Evolutionary conservation across 2,888 invertebrate species (phyloP), one percentile per base, ranked within the genome.

Genomic region (Erebia palarica): DNA sequence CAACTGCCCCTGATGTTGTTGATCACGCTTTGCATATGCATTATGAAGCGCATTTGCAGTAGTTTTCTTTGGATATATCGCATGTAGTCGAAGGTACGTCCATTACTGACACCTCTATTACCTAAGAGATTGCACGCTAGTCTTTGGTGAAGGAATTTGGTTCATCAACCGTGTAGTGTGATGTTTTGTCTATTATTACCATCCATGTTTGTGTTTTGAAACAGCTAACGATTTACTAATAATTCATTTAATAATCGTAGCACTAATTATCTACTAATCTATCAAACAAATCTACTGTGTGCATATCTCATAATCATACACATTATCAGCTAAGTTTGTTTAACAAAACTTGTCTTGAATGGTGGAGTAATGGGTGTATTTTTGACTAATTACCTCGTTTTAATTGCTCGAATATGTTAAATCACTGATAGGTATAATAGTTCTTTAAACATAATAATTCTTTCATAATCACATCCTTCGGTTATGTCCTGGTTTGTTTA

Each of bases 1-100:
- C 91, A 93, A 93, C 89, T 93, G 88, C 93, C 93, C 89, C 91
- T 93, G 94, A 93, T 93, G 93, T 93, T 93, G 93, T 93, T 94
- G 92, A 89, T 94, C 93, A 94, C 93, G 92, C 94, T 94, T 94
- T 94, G 94, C 94, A 94, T 94, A 88, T 94, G 93, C 94, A 93
- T 94, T 86, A 93, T 94, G 93, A 94, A 94, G 94, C 93, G 93
- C 92, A 94, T 94, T 86, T 94, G 94, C 94, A 93, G 93, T 94
- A 94, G 93, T 93, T 92, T 94, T 92, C 93, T 93, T 91, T 94
- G 94, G 94, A 94, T 94, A 86, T 93, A 93, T 90, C 94, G 93
- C 87, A 90, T 93, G 92, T 94, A 94, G 94, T 91, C 87, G 86
- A 93, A 94, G 93, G 94, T 94, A 94, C 91, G 93, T 92, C 91